Conservation (phyloP, 2,797 vertebrate species). For the Chaenodraco wilsoni region DNA sequence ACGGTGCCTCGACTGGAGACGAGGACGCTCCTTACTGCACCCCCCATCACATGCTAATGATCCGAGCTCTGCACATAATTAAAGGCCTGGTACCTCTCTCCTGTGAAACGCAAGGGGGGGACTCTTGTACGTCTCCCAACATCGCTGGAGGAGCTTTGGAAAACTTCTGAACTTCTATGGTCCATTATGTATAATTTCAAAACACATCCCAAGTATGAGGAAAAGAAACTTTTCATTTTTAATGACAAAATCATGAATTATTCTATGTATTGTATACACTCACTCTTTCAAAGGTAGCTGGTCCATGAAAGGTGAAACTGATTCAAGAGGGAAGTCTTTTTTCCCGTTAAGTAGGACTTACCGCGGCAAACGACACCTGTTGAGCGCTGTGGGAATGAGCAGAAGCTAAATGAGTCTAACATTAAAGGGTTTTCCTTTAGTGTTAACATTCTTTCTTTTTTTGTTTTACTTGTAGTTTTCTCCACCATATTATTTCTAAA, state of each 20-base stretch:
- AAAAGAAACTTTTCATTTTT: conserved; percentile 99
- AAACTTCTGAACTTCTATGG: conserved; percentile 97
- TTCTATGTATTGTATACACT: conserved; percentile 99
- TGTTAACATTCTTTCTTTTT: conserved; percentile 30
- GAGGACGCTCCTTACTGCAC: conserved; percentile 56
- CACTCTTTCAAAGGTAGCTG: conserved; percentile 95
- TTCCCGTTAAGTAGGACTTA: conserved; percentile 73
- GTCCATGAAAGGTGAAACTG: conserved; percentile 95
- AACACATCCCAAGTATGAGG: conserved; percentile 96
- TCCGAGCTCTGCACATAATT: conserved; percentile 79
- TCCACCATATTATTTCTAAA: conserved; percentile 2
- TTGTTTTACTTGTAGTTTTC: conserved; percentile 41
- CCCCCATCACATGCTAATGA: conserved; percentile 80
- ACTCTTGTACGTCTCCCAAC: conserved; percentile 77
- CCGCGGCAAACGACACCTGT: conserved; percentile 79
- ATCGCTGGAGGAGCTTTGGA: conserved; percentile 89
- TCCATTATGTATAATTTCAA: conserved; percentile 99
- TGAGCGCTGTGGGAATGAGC: conserved; percentile 67
- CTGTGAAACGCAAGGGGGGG: conserved; percentile 74
- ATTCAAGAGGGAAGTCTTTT: conserved; percentile 89
- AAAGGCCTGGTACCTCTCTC: conserved; percentile 75
- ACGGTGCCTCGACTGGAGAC: conserved; percentile 74
- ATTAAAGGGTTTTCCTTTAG: conserved; percentile 54
- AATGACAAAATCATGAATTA: conserved; percentile 99
- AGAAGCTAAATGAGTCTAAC: conserved; percentile 61